Evolutionary conservation across 2,113 vertebrate species (phyloP), one percentile per base, ranked within the genome.

Genomic region (Tragelaphus scriptus): DNA sequence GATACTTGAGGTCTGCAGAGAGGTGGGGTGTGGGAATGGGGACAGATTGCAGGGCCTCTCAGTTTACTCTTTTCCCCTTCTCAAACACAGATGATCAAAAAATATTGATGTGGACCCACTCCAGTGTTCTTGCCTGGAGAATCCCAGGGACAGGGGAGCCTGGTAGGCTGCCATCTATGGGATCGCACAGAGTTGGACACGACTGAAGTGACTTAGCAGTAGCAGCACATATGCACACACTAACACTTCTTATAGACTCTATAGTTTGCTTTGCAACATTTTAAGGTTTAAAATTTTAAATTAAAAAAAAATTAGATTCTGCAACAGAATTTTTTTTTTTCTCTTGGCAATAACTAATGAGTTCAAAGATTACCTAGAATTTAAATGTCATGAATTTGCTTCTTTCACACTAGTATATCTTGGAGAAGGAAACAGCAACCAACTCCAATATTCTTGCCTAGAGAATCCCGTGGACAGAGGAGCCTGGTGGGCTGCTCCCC

Each of bases 21-120:
- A 19, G 6, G 11, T 71, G 14, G 26, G 2, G 1, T 4, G 40
- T 30, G 2, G 15, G 2, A 21, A 25, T 79, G 1, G 6, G 12
- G 15, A 16, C 15, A 81, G 10, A 17, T 3, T 44, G 6, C 11
- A 36, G 2, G 19, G 4, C 5, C 1, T 92, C 7, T 97, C 13
- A 49, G 3, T 94, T 94, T 21, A 16, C 49, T 94, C 28, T 59
- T 28, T 58, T 25, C 5, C 8, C 5, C 3, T 12, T 88, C 30
- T 6, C 10, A 86, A 82, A 68, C 2, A 6, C 44, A 88, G 9
- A 88, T 10, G 36, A 25, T 49, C n/a, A 56, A 58, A 53, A 87
- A 40, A 47, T 32, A 49, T 23, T 55, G 28, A 36, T 58, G 21
- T 93, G 23, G 6, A 44, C 44, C 44, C 44, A 44, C 44, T 44